Evolutionary conservation across 1,140 invertebrate genomes (phyloP).

Genomic region (Drosophila nigromelanica): DNA sequence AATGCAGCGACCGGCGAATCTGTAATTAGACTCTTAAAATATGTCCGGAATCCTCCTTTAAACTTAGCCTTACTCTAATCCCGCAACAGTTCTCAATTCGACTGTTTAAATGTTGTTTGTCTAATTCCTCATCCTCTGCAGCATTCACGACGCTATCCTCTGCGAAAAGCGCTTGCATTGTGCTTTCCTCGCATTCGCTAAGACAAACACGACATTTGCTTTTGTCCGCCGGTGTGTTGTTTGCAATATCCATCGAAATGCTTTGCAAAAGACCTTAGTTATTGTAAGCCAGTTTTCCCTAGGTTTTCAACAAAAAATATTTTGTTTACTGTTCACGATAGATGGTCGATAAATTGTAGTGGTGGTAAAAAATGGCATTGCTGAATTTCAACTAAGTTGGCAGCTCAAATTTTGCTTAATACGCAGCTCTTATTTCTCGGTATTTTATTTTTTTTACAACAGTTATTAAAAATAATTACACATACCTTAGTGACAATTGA

Average conservation of each 20-base stretch:
- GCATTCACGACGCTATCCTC: constrained; percentile 1
- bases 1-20: constrained; percentile 40
- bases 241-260: constrained; percentile 15
- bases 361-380: not conserved
- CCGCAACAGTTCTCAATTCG: constrained; percentile 68
- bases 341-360: constrained; percentile 12
- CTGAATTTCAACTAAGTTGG: not conserved
- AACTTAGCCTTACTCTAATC: constrained; percentile 42
- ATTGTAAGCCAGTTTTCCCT: not conserved
- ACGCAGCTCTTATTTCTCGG: not conserved
- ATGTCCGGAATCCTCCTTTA: not conserved
- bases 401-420: not conserved
- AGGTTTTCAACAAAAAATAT: constrained; percentile 1
- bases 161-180: constrained; percentile 59
- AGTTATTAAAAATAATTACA: not conserved
- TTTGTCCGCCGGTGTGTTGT: not conserved
- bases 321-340: constrained; percentile 46
- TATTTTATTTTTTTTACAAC: not conserved
- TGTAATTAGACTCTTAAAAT: constrained; percentile 1
- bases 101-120: constrained; percentile 12
- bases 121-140: not conserved
- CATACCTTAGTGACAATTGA: too few relatives aligned
- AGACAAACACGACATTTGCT: constrained; percentile 68
- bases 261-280: not conserved
- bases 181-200: constrained; percentile 44